These are phyloP conservation scores for Megaceryle maxima DNA, from an alignment of 2,113 vertebrate species.

Conservation along the genomic window DNA sequence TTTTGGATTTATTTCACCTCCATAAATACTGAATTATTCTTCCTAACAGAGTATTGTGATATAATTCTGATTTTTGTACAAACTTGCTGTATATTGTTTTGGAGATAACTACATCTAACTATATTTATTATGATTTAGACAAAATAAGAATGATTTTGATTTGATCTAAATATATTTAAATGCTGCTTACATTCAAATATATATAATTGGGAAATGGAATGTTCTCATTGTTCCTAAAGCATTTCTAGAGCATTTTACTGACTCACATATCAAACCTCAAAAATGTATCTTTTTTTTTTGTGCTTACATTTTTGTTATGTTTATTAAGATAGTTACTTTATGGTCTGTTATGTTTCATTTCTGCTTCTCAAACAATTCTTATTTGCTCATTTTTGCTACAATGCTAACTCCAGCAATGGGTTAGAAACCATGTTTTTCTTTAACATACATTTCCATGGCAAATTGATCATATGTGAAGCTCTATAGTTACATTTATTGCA, in stretches of 20 bases:
- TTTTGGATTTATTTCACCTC: not conserved
- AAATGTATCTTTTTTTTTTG: not conserved
- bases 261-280: not conserved
- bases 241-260: not conserved
- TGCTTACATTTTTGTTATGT: not conserved
- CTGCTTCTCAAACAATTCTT: not conserved
- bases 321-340: not conserved
- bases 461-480: not conserved
- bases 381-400: not conserved
- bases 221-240: not conserved
- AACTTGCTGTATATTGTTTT: not conserved
- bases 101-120: not conserved
- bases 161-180: not conserved
- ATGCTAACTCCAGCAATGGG: not conserved
- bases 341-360: not conserved
- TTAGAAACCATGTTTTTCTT: not conserved
- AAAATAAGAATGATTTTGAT: not conserved
- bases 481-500: not conserved
- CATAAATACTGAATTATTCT: not conserved
- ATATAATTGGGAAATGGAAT: not conserved
- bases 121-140: not conserved
- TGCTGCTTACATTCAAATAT: not conserved
- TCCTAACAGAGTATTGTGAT: not conserved
- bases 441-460: not conserved
- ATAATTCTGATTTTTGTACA: not conserved